Evolutionary conservation across 1,140 invertebrate species (phyloP), one percentile per base, ranked within the genome.

Genomic region (Idris sp.): DNA sequence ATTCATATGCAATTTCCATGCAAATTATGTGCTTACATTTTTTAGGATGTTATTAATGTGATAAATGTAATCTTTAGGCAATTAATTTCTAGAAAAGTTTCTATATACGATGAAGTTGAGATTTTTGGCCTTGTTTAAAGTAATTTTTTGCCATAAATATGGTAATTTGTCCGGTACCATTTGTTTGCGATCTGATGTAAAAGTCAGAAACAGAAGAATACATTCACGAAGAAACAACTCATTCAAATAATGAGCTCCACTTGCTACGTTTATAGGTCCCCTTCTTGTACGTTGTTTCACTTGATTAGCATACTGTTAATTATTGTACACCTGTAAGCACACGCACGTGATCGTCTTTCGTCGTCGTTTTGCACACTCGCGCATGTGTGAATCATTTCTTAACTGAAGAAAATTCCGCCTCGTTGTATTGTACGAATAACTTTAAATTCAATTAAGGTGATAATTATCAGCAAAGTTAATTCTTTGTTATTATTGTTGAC

Each of bases 251-350:
- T 74, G 48, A 67, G 40, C 35, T 11, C 40, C 44, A 44, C 48
- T 22, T 16, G 19, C 30, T 67, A 67, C 75, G 71, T 75, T 77
- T 79, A 79, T 71, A 73, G 64, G 58, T 51, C 41, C 71, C n/a
- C 67, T 49, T 56, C 36, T 49, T 19, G 38, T 31, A 35, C 26
- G 28, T n/a, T 30, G 44, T 65, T 74, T 53, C 38, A 13, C 59
- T 75, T 65, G 67, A 71, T 79, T 79, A 79, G 59, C 78, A 79
- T 79, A 77, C 71, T 69, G 74, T 77, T 77, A 75, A 75, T 79
- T 77, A 79, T 75, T 68, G 58, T 74, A 74, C 30, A 71, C 68
- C 58, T 48, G 51, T 73, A 59, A 73, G 61, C 69, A 65, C 54
- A 61, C 46, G 46, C 59, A 59, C 53, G 38, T 64, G 58, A 54